phyloP scores from a whole-genome alignment of 2,888 invertebrate genomes.

The Ochropleura leucogaster region DNA sequence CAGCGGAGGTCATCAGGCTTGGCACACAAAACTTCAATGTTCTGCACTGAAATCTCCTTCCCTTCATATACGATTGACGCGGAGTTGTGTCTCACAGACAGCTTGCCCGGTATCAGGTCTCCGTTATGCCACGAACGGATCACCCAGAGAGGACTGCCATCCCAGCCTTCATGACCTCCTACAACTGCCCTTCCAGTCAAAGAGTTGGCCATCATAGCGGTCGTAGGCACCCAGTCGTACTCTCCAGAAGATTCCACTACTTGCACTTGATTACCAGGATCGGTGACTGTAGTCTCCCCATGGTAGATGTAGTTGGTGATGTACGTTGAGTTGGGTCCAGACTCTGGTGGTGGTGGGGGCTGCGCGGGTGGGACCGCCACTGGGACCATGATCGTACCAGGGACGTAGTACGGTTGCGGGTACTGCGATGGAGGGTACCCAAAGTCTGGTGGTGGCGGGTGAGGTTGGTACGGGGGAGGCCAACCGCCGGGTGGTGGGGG shows the following conservation, averaged over 20 bases:
- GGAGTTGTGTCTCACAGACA: constrained; percentile 84
- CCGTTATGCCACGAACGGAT: constrained; percentile 87
- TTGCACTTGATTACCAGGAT: constrained; percentile 71
- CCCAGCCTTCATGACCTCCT: constrained; percentile 88
- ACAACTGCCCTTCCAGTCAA: constrained; percentile 84
- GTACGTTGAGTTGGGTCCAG: constrained; percentile 74
- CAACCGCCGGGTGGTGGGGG: constrained; percentile 64
- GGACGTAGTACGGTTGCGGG: constrained; percentile 81
- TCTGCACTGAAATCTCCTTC: constrained; percentile 85
- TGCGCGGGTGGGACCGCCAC: constrained; percentile 73
- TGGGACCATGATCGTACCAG: constrained; percentile 84
- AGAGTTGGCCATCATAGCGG: constrained; percentile 78
- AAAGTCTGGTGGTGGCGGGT: constrained; percentile 67
- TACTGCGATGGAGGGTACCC: constrained; percentile 66
- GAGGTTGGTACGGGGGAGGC: constrained; percentile 50
- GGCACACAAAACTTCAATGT: constrained; percentile 85
- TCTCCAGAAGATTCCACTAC: constrained; percentile 84
- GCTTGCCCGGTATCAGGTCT: constrained; percentile 86
- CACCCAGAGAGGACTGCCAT: constrained; percentile 87
- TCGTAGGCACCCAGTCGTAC: constrained; percentile 85
- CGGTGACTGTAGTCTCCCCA: constrained; percentile 73
- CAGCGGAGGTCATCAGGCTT: constrained; percentile 84
- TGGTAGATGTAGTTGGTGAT: constrained; percentile 87
- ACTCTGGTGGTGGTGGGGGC: constrained; percentile 46
- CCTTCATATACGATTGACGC: constrained; percentile 84